Percentiles rank a stretch among this genome's conserved stretches.
phyloP scores from a whole-genome alignment of 2,888 invertebrate genomes.

The Tetranychus truncatus region DNA sequence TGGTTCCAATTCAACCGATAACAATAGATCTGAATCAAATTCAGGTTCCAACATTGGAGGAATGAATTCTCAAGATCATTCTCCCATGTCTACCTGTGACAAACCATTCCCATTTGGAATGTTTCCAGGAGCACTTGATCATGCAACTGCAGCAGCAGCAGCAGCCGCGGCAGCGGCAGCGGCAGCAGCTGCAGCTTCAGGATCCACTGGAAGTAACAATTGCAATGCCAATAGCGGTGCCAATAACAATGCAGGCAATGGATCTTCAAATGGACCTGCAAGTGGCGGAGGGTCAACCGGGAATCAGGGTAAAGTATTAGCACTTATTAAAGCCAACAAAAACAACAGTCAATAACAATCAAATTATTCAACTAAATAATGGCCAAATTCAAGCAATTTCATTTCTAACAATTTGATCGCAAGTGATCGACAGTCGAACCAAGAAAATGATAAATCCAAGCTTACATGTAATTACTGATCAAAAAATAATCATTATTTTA shows the following conservation, averaged over 20 bases:
- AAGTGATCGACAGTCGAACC: no score
- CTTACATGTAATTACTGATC: no score
- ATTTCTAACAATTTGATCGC: no score
- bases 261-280: neutral
- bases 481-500: no score
- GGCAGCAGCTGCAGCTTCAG: neutral
- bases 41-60: neutral
- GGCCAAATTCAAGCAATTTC: no score
- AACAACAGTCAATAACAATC: no score
- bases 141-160: neutral
- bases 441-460: no score
- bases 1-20: neutral
- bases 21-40: neutral
- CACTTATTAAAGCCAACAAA: no score
- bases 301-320: no score
- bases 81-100: conserved; percentile 4
- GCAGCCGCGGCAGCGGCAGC: neutral
- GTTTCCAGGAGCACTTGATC: neutral
- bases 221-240: neutral
- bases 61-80: neutral
- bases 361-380: no score
- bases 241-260: neutral
- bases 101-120: conserved; percentile 12
- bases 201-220: neutral
- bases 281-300: no score